These are phyloP conservation scores for Thera obeliscata DNA, from an alignment of 2,888 invertebrate species.

Conservation along the genomic window DNA sequence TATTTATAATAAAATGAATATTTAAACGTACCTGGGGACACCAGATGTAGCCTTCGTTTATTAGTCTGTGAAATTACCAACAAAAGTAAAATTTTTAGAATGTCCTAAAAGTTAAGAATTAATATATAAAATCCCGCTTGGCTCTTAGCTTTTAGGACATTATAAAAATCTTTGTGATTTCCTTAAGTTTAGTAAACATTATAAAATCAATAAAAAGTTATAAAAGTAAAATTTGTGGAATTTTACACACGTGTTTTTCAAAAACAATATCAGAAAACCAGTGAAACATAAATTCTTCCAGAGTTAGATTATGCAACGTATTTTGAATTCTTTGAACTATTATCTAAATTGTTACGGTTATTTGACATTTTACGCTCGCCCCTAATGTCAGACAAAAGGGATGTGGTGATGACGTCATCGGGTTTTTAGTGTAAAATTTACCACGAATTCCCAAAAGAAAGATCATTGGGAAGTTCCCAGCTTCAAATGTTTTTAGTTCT, in stretches of 20 bases:
- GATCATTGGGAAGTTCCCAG: conserved; percentile 39
- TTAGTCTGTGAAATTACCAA: too few relatives aligned
- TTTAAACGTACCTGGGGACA: background rate
- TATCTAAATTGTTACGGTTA: conserved; percentile 28
- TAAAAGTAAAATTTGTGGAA: too few relatives aligned
- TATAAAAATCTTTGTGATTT: too few relatives aligned
- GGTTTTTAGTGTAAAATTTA: conserved; percentile 35
- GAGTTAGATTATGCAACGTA: conserved; percentile 13
- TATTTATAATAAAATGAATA: background rate
- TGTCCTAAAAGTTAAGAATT: too few relatives aligned
- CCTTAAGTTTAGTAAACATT: too few relatives aligned
- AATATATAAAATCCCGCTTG: too few relatives aligned
- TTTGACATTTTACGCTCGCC: conserved; percentile 20
- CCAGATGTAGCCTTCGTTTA: too few relatives aligned
- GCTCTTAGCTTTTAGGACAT: too few relatives aligned
- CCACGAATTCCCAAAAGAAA: conserved; percentile 42
- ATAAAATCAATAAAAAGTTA: too few relatives aligned
- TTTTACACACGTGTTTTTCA: too few relatives aligned
- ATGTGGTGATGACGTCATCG: conserved; percentile 46
- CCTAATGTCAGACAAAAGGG: conserved; percentile 25
- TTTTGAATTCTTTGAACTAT: conserved; percentile 11
- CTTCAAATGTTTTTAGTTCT: conserved; percentile 15
- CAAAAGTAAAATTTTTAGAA: too few relatives aligned
- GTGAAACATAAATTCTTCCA: background rate
- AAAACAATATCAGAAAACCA: too few relatives aligned